Base-by-base conservation (phyloP, 2,113 vertebrate species). In the Podocnemis expansa region DNA sequence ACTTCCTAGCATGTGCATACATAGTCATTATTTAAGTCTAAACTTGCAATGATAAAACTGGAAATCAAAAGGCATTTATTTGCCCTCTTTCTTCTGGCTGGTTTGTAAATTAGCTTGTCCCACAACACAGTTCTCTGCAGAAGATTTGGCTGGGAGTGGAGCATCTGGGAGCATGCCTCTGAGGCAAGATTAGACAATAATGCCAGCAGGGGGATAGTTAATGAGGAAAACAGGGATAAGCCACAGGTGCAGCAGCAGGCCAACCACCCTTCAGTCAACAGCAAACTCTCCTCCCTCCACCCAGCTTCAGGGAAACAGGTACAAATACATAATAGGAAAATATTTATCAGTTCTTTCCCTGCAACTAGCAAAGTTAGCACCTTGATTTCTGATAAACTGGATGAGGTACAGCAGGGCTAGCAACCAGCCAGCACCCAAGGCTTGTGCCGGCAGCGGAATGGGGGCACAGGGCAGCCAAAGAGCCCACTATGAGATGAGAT, bases 41-140 rank as follows among this genome's bases (percentile, higher is more conserved):
- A 95, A 8, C 5, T 49, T 84, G 73, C 31, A 8, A 16, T 52
- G 78, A 91, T 88, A 93, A 92, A 82, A 73, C 86, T 31, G 31
- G 67, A 91, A 96, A 91, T 92, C 85, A 75, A 83, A 56, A 93
- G 87, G 92, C 67, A 86, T 91, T 96, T 87, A 70, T 12, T n/a
- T 41, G 56, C 34, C 78, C 63, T 34, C 47, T 47, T 47, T 89
- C 87, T 95, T 58, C 89, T 41, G 82, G 70, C 60, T 1, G 80
- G 85, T 19, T 85, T 52, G 89, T 10, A 86, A 93, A 85, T 27
- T 43, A 88, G 47, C 38, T 1, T 0, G 14, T 55, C 56, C 80
- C 0, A 0, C 38, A 91, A 85, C 78, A 93, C 27, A 19, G 51
- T 21, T 54, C 49, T 89, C 82, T 8, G 8, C 80, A 88, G 9